phyloP scores from a whole-genome alignment of 1,140 invertebrate genomes.

The Atta texana region DNA sequence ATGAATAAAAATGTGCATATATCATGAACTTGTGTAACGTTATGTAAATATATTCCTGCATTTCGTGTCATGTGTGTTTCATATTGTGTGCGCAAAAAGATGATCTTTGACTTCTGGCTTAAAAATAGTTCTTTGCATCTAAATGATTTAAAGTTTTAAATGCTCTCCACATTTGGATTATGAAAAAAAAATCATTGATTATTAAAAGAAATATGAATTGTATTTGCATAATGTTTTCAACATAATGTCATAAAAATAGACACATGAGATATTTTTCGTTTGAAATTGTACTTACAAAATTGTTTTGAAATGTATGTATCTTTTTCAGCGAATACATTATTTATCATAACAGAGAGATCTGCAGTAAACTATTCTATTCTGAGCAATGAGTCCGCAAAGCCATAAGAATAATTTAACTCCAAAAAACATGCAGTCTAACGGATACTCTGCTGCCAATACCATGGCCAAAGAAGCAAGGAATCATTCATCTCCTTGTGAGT shows the following conservation, averaged over 20 bases:
- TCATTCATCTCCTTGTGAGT: constrained; percentile 86
- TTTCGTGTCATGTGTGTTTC: background rate
- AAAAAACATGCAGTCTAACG: constrained; percentile 84
- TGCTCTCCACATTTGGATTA: background rate
- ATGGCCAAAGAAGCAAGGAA: constrained; percentile 79
- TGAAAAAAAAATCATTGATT: background rate
- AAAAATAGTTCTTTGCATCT: background rate
- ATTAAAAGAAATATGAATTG: background rate
- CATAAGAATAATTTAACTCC: constrained; percentile 83
- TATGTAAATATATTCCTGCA: constrained; percentile 13
- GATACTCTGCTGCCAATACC: constrained; percentile 75
- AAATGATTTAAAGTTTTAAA: background rate
- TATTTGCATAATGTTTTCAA: constrained; percentile 24
- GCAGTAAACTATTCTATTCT: constrained; percentile 42
- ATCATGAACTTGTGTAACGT: background rate
- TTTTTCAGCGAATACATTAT: constrained; percentile 46
- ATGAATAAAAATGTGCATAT: constrained; percentile 14
- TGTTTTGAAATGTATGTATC: constrained; percentile 7
- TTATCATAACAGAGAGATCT: constrained; percentile 17
- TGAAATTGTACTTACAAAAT: background rate
- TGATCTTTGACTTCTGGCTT: constrained; percentile 68
- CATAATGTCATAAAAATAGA: background rate
- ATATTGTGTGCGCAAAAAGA: constrained; percentile 51
- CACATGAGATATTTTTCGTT: background rate
- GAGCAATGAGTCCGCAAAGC: constrained; percentile 83